Evolutionary conservation across 2,113 vertebrate genomes (phyloP).

Genomic region (Galbula dea): DNA sequence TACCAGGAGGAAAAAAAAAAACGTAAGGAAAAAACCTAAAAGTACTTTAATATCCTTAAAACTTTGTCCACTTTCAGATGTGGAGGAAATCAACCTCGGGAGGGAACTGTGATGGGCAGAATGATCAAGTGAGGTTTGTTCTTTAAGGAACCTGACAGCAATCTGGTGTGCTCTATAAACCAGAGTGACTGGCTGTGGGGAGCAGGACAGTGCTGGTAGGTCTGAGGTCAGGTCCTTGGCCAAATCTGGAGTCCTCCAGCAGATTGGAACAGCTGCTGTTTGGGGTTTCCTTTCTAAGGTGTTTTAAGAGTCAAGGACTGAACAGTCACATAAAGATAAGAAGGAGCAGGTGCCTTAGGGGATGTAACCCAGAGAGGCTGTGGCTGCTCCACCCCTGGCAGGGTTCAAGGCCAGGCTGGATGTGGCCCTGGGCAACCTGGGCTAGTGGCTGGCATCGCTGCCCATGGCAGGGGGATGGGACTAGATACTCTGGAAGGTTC

Average conservation of each 20-base stretch:
- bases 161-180: not conserved
- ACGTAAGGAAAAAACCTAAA: not conserved
- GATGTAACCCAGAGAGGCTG: no score
- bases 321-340: not conserved
- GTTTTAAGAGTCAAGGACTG: not conserved
- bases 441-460: no score
- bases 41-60: not conserved
- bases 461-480: no score
- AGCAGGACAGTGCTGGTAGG: not conserved
- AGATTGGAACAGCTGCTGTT: not conserved
- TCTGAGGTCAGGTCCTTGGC: not conserved
- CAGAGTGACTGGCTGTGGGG: not conserved
- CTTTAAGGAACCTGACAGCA: not conserved
- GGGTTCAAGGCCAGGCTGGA: no score
- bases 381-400: no score
- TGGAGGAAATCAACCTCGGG: not conserved
- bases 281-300: not conserved
- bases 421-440: no score
- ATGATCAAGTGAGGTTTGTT: not conserved
- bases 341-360: not conserved
- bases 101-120: not conserved
- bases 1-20: fast-evolving
- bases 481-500: no score
- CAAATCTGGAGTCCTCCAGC: not conserved
- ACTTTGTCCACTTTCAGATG: not conserved